Conservation (phyloP, 2,888 invertebrate species). For the Acholoe squamosa region DNA sequence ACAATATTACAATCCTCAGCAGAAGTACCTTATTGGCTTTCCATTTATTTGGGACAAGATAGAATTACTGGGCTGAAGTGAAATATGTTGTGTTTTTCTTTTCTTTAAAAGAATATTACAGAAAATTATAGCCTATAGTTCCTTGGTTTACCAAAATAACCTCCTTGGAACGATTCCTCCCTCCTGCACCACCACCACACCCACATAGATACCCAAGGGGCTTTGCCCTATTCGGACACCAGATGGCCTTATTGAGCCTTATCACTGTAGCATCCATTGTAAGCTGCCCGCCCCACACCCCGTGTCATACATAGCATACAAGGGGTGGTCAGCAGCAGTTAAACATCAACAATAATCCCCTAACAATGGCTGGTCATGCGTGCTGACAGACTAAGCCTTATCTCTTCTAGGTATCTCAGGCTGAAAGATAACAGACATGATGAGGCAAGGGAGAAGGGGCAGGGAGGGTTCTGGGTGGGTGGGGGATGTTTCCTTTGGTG, state of each 20-base stretch:
- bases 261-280: background rate
- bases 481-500: no score
- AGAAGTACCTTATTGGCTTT: no score
- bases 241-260: slow-evolving; percentile 1
- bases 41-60: no score
- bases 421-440: background rate
- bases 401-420: background rate
- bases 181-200: background rate
- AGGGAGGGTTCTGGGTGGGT: no score
- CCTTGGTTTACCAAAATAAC: no score
- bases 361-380: background rate
- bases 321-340: background rate
- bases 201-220: background rate
- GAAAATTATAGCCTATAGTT: no score
- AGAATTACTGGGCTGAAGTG: no score
- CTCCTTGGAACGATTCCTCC: no score
- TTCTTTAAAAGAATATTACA: no score
- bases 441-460: background rate
- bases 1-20: no score
- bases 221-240: background rate
- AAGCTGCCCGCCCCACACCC: background rate
- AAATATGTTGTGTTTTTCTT: no score
- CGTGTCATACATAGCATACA: background rate
- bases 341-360: slow-evolving; percentile 2
- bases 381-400: background rate